phyloP scores from a whole-genome alignment of 2,113 vertebrate species.

The Strix aluco region DNA sequence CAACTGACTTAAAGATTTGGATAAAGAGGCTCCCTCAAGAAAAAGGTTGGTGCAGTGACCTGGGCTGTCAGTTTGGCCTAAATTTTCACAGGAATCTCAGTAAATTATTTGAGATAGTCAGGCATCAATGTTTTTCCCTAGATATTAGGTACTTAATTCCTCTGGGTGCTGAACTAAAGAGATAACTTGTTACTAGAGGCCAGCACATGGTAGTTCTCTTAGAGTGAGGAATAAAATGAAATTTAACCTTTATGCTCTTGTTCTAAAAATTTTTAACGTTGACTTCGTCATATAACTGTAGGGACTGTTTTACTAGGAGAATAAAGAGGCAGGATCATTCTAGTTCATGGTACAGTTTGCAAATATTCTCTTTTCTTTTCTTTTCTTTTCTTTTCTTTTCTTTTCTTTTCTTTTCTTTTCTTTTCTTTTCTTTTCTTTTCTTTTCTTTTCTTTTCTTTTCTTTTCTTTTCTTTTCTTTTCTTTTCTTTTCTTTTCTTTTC shows the following conservation, averaged over 20 bases:
- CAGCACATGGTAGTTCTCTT: background rate
- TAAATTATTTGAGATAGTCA: background rate
- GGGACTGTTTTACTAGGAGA: background rate
- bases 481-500: too few species aligned
- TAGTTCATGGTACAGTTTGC: background rate
- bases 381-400: too few species aligned
- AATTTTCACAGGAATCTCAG: background rate
- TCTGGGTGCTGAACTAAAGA: background rate
- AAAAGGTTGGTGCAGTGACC: background rate
- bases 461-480: too few species aligned
- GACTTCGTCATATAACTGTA: background rate
- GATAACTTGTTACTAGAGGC: background rate
- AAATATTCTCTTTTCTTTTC: background rate
- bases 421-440: too few species aligned
- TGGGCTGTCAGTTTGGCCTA: background rate
- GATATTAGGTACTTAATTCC: background rate
- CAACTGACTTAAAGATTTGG: background rate
- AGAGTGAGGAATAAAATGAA: background rate
- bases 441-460: too few species aligned
- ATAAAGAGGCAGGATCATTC: background rate
- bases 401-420: too few species aligned
- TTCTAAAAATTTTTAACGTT: background rate
- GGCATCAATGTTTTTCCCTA: background rate
- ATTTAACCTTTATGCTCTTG: background rate
- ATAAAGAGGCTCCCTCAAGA: background rate